These are phyloP conservation scores for Mayetiola destructor DNA, from an alignment of 2,888 invertebrate genomes.

Conservation along the genomic window DNA sequence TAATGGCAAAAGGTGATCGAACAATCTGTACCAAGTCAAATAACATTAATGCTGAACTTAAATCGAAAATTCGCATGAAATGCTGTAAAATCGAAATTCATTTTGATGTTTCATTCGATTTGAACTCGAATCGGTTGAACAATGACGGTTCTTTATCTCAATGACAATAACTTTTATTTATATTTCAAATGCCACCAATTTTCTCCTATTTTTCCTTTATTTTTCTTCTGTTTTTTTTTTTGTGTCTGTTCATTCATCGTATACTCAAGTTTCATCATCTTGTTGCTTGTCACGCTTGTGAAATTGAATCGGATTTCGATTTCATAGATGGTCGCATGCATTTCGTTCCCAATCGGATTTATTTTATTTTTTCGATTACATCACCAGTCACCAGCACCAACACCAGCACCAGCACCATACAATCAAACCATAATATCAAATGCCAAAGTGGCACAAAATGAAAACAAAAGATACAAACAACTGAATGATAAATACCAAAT, in stretches of 20 bases:
- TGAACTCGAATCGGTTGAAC: background rate
- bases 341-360: background rate
- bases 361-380: background rate
- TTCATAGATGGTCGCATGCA: background rate
- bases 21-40: too few species aligned
- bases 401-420: background rate
- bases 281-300: background rate
- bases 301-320: slow-evolving; percentile 7
- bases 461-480: background rate
- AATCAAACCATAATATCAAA: background rate
- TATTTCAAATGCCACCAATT: too few species aligned
- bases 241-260: too few species aligned
- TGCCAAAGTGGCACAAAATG: background rate
- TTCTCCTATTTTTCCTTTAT: too few species aligned
- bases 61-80: background rate
- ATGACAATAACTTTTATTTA: slow-evolving; percentile 11
- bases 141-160: slow-evolving; percentile 9
- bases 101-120: background rate
- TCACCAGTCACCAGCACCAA: too few species aligned
- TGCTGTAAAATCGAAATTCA: background rate
- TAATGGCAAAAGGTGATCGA: too few species aligned
- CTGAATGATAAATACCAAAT: background rate
- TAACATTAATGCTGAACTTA: too few species aligned
- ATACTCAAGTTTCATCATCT: too few species aligned
- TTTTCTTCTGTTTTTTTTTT: too few species aligned